These are phyloP conservation scores for Fulica atra DNA, from an alignment of 2,113 vertebrate species.

Conservation along the genomic window DNA sequence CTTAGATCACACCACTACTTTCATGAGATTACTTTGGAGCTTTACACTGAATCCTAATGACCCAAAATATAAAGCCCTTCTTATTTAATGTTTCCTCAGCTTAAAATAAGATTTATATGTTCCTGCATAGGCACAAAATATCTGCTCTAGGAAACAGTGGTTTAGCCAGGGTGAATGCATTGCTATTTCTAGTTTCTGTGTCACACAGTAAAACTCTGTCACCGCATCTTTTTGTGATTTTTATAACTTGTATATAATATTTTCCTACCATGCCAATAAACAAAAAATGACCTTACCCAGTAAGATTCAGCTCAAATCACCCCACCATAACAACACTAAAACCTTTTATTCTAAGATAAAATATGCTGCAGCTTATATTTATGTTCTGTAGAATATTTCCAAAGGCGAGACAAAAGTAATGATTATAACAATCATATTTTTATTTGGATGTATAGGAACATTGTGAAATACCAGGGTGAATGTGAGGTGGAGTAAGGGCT, in stretches of 20 bases:
- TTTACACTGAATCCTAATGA: conserved; percentile 26
- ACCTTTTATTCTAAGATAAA: background rate
- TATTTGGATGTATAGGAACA: background rate
- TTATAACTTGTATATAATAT: background rate
- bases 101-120: background rate
- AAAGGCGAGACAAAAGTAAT: background rate
- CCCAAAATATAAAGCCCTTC: conserved; percentile 5
- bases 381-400: background rate
- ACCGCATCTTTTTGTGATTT: background rate
- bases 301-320: background rate
- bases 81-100: conserved; percentile 11
- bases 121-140: background rate
- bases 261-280: background rate
- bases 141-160: background rate
- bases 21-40: conserved; percentile 18
- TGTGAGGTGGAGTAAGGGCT: background rate
- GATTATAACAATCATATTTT: background rate
- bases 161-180: background rate
- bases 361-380: background rate
- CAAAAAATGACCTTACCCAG: background rate
- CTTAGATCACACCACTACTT: background rate
- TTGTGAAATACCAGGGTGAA: background rate
- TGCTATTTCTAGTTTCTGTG: background rate
- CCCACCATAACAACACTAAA: background rate
- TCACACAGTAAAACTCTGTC: background rate